Percentiles rank a stretch among this genome's conserved stretches.
Evolutionary conservation across 2,797 vertebrate genomes (phyloP).

Genomic region (Pipistrellus kuhlii): DNA sequence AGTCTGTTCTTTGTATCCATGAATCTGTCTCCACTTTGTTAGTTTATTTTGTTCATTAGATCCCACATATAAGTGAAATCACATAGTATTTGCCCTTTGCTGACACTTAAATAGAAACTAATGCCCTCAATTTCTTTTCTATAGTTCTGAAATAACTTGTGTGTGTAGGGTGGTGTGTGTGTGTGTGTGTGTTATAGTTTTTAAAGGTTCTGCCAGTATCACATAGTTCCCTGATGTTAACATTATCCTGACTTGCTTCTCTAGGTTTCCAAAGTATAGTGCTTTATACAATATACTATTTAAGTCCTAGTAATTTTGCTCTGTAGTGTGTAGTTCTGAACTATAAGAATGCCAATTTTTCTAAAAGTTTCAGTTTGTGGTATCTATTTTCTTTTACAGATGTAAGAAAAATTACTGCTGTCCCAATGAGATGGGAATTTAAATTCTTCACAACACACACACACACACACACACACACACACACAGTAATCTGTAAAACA

Average conservation of each 20-base stretch:
- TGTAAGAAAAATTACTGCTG: conserved; percentile 27
- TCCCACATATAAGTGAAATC: background rate
- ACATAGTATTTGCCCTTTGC: background rate
- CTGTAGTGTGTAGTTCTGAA: background rate
- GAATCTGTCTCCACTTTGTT: background rate
- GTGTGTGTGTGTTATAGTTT: background rate
- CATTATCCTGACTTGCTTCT: background rate
- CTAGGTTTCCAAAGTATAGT: background rate
- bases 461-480: background rate
- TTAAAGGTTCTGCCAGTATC: background rate
- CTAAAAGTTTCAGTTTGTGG: background rate
- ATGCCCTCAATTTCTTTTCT: conserved; percentile 22
- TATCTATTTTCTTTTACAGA: background rate
- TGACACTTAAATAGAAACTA: conserved; percentile 25
- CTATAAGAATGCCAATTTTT: background rate
- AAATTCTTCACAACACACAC: background rate
- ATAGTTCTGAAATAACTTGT: conserved; percentile 36
- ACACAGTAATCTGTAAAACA: background rate
- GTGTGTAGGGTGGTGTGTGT: background rate
- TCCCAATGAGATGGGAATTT: background rate
- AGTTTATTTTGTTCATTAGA: background rate
- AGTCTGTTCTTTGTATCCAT: background rate
- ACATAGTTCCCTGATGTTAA: background rate
- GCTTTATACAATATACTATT: background rate
- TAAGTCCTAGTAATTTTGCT: background rate